phyloP scores from a whole-genome alignment of 1,140 invertebrate genomes.

The Phymastichus coffea region DNA sequence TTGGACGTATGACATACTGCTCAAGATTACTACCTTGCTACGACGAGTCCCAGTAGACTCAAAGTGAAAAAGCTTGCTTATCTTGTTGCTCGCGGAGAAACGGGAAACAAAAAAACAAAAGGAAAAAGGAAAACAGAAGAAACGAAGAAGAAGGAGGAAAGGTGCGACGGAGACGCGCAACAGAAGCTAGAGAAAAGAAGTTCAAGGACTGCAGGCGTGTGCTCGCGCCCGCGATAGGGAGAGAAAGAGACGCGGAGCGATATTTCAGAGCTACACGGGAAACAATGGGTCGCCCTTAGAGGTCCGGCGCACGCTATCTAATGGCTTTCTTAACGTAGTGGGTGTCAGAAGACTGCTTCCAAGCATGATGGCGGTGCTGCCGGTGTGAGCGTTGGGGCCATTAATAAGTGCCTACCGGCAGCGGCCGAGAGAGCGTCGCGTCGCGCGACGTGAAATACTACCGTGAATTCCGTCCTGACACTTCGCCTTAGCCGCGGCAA shows the following conservation, averaged over 20 bases:
- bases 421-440: constrained; percentile 4
- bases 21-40: not conserved
- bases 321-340: constrained; percentile 38
- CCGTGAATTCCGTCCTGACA: constrained; percentile 34
- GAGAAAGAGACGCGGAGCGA: not conserved
- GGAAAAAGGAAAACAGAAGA: no score
- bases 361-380: no score
- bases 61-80: not conserved
- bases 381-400: constrained; percentile 23
- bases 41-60: not conserved
- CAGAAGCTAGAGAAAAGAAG: not conserved
- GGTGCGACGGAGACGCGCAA: not conserved
- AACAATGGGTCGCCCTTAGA: constrained; percentile 34
- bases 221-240: not conserved
- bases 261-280: not conserved
- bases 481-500: constrained; percentile 13
- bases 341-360: constrained; percentile 32
- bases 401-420: constrained; percentile 36
- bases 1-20: not conserved
- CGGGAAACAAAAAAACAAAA: not conserved
- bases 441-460: constrained; percentile 36
- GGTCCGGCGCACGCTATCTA: constrained; percentile 29
- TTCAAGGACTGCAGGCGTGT: not conserved
- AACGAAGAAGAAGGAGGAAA: no score
- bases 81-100: not conserved